Conservation (phyloP, 2,888 invertebrate species). For the Agrochola litura region DNA sequence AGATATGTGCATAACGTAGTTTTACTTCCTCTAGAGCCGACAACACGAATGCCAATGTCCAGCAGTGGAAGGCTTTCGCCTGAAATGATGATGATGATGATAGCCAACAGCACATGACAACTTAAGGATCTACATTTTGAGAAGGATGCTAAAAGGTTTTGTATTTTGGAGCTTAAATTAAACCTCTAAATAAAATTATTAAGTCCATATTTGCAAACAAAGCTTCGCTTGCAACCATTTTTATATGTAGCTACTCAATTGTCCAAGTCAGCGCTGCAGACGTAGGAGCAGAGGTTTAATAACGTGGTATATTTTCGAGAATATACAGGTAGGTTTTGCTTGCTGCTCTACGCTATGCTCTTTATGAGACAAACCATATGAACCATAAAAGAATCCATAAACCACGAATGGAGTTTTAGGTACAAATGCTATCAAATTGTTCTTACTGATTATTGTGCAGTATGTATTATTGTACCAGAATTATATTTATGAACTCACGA, state of each 20-base stretch:
- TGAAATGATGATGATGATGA: not conserved
- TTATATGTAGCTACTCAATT: too few relatives aligned
- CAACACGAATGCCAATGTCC: not conserved
- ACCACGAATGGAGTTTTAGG: not conserved
- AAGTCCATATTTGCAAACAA: not conserved
- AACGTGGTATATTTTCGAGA: not conserved
- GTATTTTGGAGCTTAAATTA: too few relatives aligned
- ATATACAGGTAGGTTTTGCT: not conserved
- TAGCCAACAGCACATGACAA: not conserved
- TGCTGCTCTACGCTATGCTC: not conserved
- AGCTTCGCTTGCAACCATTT: not conserved
- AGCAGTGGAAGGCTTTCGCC: not conserved
- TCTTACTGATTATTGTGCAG: not conserved
- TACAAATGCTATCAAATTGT: not conserved
- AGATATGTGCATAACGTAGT: slow-evolving; percentile 83
- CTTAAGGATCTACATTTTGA: not conserved
- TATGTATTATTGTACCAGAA: not conserved
- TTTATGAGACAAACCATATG: not conserved
- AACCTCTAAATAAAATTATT: not conserved
- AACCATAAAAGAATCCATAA: not conserved
- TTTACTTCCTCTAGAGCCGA: slow-evolving; percentile 7
- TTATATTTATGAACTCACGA: slow-evolving; percentile 21
- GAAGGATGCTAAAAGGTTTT: not conserved
- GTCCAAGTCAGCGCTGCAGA: too few relatives aligned
- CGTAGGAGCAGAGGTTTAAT: not conserved